Evolutionary conservation across 92 coral and sea anemone species (phyloP).

Genomic region (Porites divaricata): DNA sequence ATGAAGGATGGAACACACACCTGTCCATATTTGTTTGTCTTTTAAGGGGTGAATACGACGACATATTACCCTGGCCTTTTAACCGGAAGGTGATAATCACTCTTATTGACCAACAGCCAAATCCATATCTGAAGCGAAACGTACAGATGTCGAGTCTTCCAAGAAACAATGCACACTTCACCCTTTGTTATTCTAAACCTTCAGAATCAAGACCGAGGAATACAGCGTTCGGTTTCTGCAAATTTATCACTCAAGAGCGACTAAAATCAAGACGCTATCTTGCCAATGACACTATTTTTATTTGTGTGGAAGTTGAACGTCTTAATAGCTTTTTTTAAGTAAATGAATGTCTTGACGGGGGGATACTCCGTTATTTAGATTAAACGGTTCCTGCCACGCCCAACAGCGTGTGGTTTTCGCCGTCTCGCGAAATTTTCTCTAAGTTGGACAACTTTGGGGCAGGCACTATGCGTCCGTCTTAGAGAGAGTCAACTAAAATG

Average conservation of each 20-base stretch:
- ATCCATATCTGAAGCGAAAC: constrained; percentile 1
- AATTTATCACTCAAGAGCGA: constrained; percentile 15
- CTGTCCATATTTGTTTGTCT: constrained; percentile 32
- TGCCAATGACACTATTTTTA: background rate
- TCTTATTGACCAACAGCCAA: background rate
- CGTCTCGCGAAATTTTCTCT: too few relatives aligned
- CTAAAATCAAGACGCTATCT: constrained; percentile 22
- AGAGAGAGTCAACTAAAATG: too few relatives aligned
- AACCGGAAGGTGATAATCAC: background rate
- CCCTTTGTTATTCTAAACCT: background rate
- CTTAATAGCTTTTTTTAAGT: background rate
- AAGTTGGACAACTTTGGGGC: too few relatives aligned
- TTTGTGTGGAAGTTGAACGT: constrained; percentile 22
- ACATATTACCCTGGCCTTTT: constrained; percentile 12
- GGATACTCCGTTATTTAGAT: background rate
- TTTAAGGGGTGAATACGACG: constrained; percentile 45
- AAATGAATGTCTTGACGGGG: background rate
- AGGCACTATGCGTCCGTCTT: too few relatives aligned
- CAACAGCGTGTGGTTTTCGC: too few relatives aligned
- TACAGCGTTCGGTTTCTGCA: constrained; percentile 24
- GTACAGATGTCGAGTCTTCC: constrained; percentile 14
- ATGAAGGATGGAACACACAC: constrained; percentile 11
- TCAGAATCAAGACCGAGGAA: background rate
- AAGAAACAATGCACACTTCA: background rate
- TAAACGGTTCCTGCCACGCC: too few relatives aligned